Evolutionary conservation across 2,797 vertebrate genomes (phyloP).

Genomic region (Lateolabrax maculatus): DNA sequence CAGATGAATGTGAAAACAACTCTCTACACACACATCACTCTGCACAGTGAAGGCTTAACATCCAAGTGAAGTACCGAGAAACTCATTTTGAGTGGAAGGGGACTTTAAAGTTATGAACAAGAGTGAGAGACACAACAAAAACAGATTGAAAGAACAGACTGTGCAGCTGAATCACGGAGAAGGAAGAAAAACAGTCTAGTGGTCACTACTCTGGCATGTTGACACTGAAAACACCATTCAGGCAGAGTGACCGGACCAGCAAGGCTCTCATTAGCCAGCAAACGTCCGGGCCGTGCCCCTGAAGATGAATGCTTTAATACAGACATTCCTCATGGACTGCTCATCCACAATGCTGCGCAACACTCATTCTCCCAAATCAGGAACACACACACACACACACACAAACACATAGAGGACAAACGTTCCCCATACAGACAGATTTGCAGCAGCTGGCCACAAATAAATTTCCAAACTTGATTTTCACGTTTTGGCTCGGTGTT

Average conservation of each 20-base stretch:
- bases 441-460: constrained; percentile 27
- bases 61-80: background rate
- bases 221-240: constrained; percentile 44
- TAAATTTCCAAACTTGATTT: constrained; percentile 43
- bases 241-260: constrained; percentile 41
- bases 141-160: too few species aligned
- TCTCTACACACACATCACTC: background rate
- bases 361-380: constrained; percentile 48
- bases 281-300: constrained; percentile 38
- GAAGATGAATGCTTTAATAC: constrained; percentile 51
- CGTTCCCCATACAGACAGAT: constrained; percentile 23
- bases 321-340: constrained; percentile 59
- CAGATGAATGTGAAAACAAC: background rate
- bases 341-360: constrained; percentile 48
- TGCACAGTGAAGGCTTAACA: background rate
- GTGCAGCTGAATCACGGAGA: background rate
- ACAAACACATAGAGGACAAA: constrained; percentile 27
- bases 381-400: constrained; percentile 27
- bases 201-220: constrained; percentile 56
- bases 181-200: background rate
- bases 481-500: constrained; percentile 19
- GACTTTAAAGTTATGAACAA: background rate
- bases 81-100: background rate
- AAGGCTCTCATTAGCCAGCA: constrained; percentile 28
- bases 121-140: background rate